Percentiles rank a stretch among this genome's conserved stretches.
Evolutionary conservation across 2,797 vertebrate genomes (phyloP).

Genomic region (Chiroxiphia lanceolata): DNA sequence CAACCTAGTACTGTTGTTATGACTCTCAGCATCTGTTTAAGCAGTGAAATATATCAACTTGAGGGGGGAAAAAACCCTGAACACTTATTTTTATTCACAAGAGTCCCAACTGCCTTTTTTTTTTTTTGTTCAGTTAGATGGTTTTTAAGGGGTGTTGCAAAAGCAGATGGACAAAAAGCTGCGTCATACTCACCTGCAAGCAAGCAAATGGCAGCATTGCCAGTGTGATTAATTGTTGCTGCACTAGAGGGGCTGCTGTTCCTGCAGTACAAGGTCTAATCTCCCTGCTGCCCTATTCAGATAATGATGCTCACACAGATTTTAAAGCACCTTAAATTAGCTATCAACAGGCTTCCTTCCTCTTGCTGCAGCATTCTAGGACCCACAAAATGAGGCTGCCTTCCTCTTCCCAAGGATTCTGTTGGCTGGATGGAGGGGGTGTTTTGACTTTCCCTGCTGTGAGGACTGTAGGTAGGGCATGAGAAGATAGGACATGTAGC

Average conservation of each 20-base stretch:
- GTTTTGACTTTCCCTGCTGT: not conserved
- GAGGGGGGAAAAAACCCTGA: not conserved
- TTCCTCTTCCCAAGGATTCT: not conserved
- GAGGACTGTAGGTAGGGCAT: conserved; percentile 32
- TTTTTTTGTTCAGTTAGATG: not conserved
- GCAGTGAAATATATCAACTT: not conserved
- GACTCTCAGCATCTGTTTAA: not conserved
- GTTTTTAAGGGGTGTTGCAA: not conserved
- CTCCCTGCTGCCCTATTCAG: not conserved
- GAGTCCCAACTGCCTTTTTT: not conserved
- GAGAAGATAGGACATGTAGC: not conserved
- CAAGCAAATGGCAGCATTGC: conserved; percentile 9
- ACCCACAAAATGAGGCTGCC: not conserved
- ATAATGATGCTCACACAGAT: not conserved
- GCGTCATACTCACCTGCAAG: conserved; percentile 46
- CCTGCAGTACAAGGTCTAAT: not conserved
- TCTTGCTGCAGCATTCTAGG: not conserved
- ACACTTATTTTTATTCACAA: not conserved
- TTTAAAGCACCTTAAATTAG: not conserved
- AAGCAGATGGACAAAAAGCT: conserved; percentile 56
- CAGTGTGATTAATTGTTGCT: conserved; percentile 44
- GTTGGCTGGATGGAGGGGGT: not conserved
- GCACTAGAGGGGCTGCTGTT: not conserved
- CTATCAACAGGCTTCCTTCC: not conserved
- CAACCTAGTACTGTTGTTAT: not conserved